Evolutionary conservation across 2,888 invertebrate species (phyloP).

Genomic region (Sesia bembeciformis): DNA sequence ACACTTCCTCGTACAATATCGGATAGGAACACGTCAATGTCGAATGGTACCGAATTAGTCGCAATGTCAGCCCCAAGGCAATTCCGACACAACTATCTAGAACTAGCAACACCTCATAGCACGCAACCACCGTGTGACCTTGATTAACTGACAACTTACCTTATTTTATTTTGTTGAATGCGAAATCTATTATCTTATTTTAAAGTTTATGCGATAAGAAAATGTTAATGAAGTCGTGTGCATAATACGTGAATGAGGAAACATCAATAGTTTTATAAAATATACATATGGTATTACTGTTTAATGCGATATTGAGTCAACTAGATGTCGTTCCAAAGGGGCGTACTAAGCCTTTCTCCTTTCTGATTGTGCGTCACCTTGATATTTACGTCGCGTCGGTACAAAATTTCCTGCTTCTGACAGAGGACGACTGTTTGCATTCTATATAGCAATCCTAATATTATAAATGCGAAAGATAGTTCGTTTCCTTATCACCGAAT

Average conservation of each 20-base stretch:
- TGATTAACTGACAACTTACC: background rate
- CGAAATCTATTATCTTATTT: no score
- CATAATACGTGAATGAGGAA: background rate
- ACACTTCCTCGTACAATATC: background rate
- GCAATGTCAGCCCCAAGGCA: conserved; percentile 61
- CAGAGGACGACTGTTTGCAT: conserved; percentile 37
- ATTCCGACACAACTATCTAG: conserved; percentile 40
- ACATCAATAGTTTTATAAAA: background rate
- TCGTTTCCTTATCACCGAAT: no score
- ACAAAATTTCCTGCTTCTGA: conserved; percentile 52
- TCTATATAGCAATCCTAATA: no score
- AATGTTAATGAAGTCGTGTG: background rate
- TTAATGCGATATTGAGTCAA: background rate
- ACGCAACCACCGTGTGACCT: background rate
- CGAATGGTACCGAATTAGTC: conserved; percentile 57
- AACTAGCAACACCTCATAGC: conserved; percentile 16
- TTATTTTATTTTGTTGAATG: background rate
- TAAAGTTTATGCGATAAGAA: background rate
- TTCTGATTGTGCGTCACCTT: conserved; percentile 40
- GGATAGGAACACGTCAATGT: conserved; percentile 42
- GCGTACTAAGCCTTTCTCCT: conserved; percentile 25
- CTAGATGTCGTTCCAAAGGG: background rate
- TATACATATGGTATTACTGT: background rate
- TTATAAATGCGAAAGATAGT: no score
- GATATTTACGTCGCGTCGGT: conserved; percentile 50